Base-by-base conservation (phyloP, 2,888 invertebrate genomes). In the Apotomis betuletana region DNA sequence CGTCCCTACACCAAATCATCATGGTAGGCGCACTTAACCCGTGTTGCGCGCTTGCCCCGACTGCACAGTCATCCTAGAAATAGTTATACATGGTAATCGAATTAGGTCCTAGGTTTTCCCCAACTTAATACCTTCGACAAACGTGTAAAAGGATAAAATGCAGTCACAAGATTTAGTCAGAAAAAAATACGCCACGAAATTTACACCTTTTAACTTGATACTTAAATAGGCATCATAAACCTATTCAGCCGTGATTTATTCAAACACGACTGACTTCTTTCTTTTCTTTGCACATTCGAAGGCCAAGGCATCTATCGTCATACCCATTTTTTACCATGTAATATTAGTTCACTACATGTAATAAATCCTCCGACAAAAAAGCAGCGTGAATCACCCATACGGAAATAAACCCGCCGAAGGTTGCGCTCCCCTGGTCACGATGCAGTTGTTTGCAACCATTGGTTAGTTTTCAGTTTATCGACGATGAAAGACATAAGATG, bases 381-480 rank as follows among this genome's bases (percentile, higher is more conserved):
- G 46, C 58, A 62, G 61, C 69, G 76, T 83, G 83, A 84, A 73
- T 82, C 84, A 84, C 68, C 74, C 13, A 73, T 72, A 75, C 77
- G 73, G 74, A 79, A 79, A 77, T 75, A 76, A 74, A 67, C 55
- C 38, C 62, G 52, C 46, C 68, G 72, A 72, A 72, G 72, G 72
- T 72, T 72, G 67, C 68, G 72, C 61, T 57, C 72, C 68, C 61
- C 72, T 72, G 72, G 60, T 82, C 83, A 80, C 76, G 74, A 75
- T 83, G 83, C 85, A 85, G 79, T 82, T 78, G 77, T 75, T 80
- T 77, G 76, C 74, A 76, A 61, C 59, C 38, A 3, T 67, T 51
- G 67, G 67, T 60, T 46, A 13, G 46, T 46, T 13, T 44, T 13
- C 10, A 27, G 36, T 46, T 46, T 9, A 60, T 60, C 44, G 60